Conservation (phyloP, 2,888 invertebrate genomes). For the Nemotelus pantherinus region DNA sequence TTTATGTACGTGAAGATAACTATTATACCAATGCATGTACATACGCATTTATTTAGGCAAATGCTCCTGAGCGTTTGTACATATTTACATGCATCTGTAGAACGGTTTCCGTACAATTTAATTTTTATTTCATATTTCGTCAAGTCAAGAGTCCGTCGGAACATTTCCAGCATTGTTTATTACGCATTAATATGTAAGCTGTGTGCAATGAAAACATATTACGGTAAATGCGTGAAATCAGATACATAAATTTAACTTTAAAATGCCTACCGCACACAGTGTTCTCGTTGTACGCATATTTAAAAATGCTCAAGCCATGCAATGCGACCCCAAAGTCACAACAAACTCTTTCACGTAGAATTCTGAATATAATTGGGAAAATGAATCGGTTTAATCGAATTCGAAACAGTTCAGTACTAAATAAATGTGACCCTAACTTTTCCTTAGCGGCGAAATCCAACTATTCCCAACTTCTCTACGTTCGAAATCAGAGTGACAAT, state of each 20-base stretch:
- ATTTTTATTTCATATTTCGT: no score
- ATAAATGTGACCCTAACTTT: conserved; percentile 21
- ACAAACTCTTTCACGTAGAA: conserved; percentile 2
- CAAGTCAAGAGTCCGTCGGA: no score
- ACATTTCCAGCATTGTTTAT: no score
- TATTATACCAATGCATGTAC: no score
- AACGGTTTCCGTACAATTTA: no score
- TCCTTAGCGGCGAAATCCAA: not conserved
- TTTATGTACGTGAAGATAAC: no score
- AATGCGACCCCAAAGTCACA: not conserved
- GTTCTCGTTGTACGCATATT: conserved; percentile 18
- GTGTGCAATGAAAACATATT: no score
- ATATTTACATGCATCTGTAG: no score
- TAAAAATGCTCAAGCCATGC: not conserved
- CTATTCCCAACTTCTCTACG: not conserved
- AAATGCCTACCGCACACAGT: conserved; percentile 1
- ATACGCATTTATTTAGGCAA: no score
- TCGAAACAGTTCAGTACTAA: conserved; percentile 46
- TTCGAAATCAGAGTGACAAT: conserved; percentile 19
- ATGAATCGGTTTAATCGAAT: conserved; percentile 47
- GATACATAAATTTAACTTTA: conserved; percentile 43
- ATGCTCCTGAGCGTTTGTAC: no score
- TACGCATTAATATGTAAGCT: no score
- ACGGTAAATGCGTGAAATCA: conserved; percentile 37
- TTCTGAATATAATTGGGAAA: conserved; percentile 38